Percentiles rank a stretch among this genome's conserved stretches.
These are phyloP conservation scores for Pagetopsis macropterus DNA, from an alignment of 2,797 vertebrate genomes.

Conservation along the genomic window DNA sequence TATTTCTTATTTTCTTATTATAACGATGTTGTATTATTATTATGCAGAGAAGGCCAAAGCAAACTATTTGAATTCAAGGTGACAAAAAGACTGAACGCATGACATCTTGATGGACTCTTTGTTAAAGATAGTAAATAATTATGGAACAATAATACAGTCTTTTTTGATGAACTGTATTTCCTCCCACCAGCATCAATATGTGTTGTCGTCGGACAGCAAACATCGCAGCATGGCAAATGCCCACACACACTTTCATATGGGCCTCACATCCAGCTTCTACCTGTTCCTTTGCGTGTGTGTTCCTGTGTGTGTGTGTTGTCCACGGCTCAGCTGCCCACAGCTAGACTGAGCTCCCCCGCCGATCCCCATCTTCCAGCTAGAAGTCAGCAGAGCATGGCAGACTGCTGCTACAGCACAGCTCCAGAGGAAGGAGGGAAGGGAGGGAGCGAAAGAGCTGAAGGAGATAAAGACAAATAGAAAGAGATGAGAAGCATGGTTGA, in stretches of 20 bases:
- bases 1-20: background rate
- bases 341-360: constrained; percentile 79
- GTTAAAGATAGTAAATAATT: background rate
- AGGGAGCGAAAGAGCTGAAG: constrained; percentile 9
- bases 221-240: constrained; percentile 24
- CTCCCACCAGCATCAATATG: background rate
- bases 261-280: constrained; percentile 35
- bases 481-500: constrained; percentile 4
- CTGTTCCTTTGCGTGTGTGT: constrained; percentile 26
- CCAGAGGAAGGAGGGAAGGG: constrained; percentile 45
- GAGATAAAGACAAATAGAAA: constrained; percentile 40
- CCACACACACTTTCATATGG: constrained; percentile 34
- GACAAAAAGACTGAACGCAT: background rate
- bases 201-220: constrained; percentile 1
- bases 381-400: constrained; percentile 83
- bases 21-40: background rate
- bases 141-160: background rate
- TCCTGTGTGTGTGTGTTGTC: constrained; percentile 41
- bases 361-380: constrained; percentile 82
- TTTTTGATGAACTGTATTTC: background rate
- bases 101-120: background rate
- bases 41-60: background rate
- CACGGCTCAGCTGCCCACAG: constrained; percentile 76
- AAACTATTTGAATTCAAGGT: constrained; percentile 12
- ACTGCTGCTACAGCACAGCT: constrained; percentile 67